Evolutionary conservation across 2,888 invertebrate genomes (phyloP).

Genomic region (Timema podura): DNA sequence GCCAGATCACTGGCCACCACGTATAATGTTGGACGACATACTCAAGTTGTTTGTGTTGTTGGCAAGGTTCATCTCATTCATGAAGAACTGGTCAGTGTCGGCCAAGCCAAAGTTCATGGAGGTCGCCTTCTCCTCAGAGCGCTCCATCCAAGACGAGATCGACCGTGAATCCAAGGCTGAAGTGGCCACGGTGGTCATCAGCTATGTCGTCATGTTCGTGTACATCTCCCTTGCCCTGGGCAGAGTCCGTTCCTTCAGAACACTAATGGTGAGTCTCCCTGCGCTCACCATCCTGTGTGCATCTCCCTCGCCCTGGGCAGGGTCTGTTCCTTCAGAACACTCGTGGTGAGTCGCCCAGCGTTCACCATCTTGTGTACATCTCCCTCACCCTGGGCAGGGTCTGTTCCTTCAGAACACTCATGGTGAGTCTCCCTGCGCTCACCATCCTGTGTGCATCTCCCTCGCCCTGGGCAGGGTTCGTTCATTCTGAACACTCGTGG

Average conservation of each 20-base stretch:
- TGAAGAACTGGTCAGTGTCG: conserved; percentile 55
- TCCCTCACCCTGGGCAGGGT: conserved; percentile 78
- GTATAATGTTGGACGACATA: too few species aligned
- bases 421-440: conserved; percentile 44
- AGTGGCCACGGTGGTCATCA: conserved; percentile 74
- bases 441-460: conserved; percentile 83
- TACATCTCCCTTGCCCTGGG: conserved; percentile 88
- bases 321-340: conserved; percentile 55
- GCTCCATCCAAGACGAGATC: conserved; percentile 90
- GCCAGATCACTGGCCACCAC: too few species aligned
- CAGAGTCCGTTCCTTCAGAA: conserved; percentile 57
- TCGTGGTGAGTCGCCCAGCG: conserved; percentile 53
- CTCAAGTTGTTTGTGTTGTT: too few species aligned
- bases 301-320: conserved; percentile 83
- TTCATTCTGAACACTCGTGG: conserved; percentile 53
- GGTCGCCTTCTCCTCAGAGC: conserved; percentile 71
- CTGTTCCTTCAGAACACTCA: conserved; percentile 54
- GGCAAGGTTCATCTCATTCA: conserved; percentile 61
- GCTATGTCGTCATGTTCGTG: conserved; percentile 88
- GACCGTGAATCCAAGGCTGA: conserved; percentile 83
- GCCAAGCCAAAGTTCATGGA: conserved; percentile 57
- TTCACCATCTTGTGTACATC: too few species aligned
- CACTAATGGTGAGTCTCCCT: conserved; percentile 50
- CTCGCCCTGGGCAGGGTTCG: conserved; percentile 76
- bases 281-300: too few species aligned